A percentile compares a stretch with the other conserved stretches of the same genome.
phyloP scores from a whole-genome alignment of 2,888 invertebrate species.

The Gisinianus flammeolus region DNA sequence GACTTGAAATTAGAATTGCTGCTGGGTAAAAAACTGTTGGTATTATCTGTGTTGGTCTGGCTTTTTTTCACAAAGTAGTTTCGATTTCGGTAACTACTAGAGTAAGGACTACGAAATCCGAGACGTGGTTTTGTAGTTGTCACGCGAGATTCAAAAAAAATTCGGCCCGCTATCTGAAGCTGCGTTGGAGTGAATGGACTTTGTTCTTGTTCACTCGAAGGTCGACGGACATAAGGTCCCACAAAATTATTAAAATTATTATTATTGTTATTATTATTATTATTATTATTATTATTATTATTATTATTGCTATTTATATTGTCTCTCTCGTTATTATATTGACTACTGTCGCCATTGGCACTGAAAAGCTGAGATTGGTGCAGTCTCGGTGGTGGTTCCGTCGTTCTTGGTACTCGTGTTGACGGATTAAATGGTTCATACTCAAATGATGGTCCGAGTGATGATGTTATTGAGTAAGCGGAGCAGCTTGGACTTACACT shows the following conservation, averaged over 20 bases:
- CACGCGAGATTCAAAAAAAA: slow-evolving; percentile 16
- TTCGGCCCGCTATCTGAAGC: slow-evolving; percentile 26
- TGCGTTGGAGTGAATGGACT: slow-evolving; percentile 21
- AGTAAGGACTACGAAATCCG: slow-evolving; percentile 14
- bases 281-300: background rate
- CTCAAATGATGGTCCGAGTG: slow-evolving; percentile 20
- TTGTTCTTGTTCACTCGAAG: slow-evolving; percentile 1
- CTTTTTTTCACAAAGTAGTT: slow-evolving; percentile 23
- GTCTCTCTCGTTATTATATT: slow-evolving; percentile 10
- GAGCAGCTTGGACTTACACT: background rate
- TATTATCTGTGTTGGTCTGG: slow-evolving; percentile 8
- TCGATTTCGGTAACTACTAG: slow-evolving; percentile 35
- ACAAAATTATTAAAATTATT: background rate
- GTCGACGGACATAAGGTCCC: background rate
- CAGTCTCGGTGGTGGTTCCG: background rate
- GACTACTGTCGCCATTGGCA: background rate
- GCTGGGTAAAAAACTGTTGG: background rate
- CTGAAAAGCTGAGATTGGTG: background rate
- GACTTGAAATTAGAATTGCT: background rate
- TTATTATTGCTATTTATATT: background rate
- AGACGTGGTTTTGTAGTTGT: slow-evolving; percentile 21
- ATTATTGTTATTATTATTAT: background rate
- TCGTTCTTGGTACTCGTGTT: background rate
- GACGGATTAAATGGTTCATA: slow-evolving; percentile 14
- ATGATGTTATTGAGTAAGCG: slow-evolving; percentile 29